Evolutionary conservation across 1,140 invertebrate genomes (phyloP), one percentile per base, ranked within the genome.

Genomic region (Schlechtendalia chinensis): DNA sequence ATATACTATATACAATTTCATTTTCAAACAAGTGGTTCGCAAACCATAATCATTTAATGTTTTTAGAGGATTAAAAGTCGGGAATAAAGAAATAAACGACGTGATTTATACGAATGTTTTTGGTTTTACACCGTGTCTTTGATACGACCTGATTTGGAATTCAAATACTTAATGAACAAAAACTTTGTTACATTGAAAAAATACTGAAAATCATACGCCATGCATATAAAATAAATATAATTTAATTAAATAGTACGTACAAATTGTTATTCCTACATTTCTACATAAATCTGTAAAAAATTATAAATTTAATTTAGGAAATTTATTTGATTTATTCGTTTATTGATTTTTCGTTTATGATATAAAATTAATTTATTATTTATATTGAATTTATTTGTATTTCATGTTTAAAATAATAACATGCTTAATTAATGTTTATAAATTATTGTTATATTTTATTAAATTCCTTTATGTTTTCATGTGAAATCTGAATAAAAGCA

Each of bases 31-130:
- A 69, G n/a, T 24, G 65, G 12, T 24, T 69, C 16, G 14, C 5
- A 24, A 69, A 24, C 65, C 45, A 67, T 6, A 22, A n/a, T 67
- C 11, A 45, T 45, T 67, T 67, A 67, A 67, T 24, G 65, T 69
- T 69, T 69, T 24, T 47, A 24, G 39, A 47, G 22, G 8, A 69
- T 16, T 0, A 16, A 69, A 47, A 69, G 65, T 69, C 16, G 14
- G 2, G 39, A 0, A 47, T 47, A 24, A 69, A 45, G 5, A 69
- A 69, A 47, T 69, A 24, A 69, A 69, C 14, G 45, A 69, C 16
- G n/a, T 69, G 65, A 69, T 69, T n/a, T n/a, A 47, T 24, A 22
- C 4, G 14, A 47, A 69, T 24, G 6, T 16, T 69, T 69, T 5
- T 12, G n/a, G 3, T 22, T 45, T 22, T 16, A 1, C 22, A 8